phyloP scores from a whole-genome alignment of 2,888 invertebrate genomes.

The Xestia rhomboidea region DNA sequence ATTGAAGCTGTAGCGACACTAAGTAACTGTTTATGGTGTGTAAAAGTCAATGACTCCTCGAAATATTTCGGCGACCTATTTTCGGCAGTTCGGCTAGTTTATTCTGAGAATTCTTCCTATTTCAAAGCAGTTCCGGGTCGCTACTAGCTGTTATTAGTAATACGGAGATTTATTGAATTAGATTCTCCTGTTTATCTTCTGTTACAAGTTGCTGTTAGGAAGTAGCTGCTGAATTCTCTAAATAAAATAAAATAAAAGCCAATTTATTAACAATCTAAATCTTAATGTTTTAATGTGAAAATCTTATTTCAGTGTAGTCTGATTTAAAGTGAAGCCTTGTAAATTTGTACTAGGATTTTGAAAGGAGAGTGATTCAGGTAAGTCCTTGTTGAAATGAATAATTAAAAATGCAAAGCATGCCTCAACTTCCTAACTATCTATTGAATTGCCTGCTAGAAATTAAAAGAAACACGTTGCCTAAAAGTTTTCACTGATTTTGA shows the following conservation, averaged over 20 bases:
- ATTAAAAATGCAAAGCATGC: neutral
- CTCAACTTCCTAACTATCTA: neutral
- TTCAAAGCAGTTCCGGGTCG: constrained; percentile 64
- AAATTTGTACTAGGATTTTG: neutral
- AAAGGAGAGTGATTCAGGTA: constrained; percentile 22
- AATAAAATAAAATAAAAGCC: constrained; percentile 1
- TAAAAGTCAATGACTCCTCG: constrained; percentile 72
- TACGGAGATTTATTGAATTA: constrained; percentile 19
- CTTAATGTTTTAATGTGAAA: neutral
- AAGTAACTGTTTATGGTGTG: constrained; percentile 12
- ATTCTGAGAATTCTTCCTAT: constrained; percentile 81
- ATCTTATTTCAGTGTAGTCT: constrained; percentile 13
- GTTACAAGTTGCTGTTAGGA: constrained; percentile 5
- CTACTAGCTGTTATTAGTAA: constrained; percentile 40
- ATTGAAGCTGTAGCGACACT: constrained; percentile 5
- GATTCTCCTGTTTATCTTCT: constrained; percentile 1
- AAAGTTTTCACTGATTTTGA: neutral
- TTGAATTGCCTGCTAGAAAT: neutral
- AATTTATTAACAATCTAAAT: neutral
- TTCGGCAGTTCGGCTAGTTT: constrained; percentile 74
- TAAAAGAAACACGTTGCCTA: neutral
- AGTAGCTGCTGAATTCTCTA: neutral
- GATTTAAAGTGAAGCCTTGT: neutral
- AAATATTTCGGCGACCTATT: constrained; percentile 80
- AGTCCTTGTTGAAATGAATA: constrained; percentile 1